These are phyloP conservation scores for Acanthornis magna DNA, from an alignment of 2,797 vertebrate genomes.

Conservation along the genomic window DNA sequence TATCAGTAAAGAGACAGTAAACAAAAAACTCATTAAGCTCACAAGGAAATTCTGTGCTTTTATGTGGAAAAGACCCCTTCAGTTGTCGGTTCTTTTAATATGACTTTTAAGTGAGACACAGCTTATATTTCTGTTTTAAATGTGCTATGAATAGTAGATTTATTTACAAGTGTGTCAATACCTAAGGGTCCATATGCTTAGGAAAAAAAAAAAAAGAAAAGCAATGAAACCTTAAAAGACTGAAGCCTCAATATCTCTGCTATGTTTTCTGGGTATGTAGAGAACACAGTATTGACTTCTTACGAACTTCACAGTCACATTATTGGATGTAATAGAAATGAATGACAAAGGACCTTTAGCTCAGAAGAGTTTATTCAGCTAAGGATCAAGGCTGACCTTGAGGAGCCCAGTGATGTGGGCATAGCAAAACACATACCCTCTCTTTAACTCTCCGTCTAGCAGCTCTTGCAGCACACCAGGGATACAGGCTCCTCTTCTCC, in stretches of 20 bases:
- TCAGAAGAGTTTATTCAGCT: background rate
- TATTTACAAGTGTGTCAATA: background rate
- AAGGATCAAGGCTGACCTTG: background rate
- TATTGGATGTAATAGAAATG: background rate
- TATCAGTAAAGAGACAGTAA: background rate
- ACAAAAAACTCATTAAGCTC: background rate
- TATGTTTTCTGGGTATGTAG: background rate
- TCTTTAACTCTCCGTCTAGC: background rate
- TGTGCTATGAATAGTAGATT: background rate
- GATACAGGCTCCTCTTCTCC: background rate
- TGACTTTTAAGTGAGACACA: background rate
- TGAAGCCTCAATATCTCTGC: background rate
- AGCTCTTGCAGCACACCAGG: fast-evolving
- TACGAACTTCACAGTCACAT: background rate
- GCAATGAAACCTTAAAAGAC: background rate
- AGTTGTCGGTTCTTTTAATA: background rate
- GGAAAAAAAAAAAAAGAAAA: background rate
- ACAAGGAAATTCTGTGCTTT: background rate
- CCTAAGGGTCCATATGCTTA: background rate
- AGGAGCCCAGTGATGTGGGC: background rate
- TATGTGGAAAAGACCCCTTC: background rate
- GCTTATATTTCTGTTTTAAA: background rate
- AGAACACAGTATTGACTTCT: background rate
- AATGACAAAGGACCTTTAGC: background rate
- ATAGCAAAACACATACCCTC: fast-evolving